These are phyloP conservation scores for Catalaphyllia jardinei DNA, from an alignment of 64 coral and sea anemone species.

Conservation along the genomic window DNA sequence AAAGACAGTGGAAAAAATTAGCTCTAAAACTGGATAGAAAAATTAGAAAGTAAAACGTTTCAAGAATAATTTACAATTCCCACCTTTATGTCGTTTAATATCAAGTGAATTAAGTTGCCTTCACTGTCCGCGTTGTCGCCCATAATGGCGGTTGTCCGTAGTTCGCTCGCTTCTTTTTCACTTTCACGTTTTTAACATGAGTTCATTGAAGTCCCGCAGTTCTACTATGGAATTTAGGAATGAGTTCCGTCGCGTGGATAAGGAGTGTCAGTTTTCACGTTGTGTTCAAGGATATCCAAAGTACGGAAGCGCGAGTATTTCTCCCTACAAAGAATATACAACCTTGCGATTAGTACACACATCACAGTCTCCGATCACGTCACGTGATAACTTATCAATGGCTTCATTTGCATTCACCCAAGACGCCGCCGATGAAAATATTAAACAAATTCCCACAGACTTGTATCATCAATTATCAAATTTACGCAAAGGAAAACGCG, in stretches of 20 bases:
- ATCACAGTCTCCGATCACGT: not conserved
- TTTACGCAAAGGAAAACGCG: not conserved
- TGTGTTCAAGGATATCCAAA: conserved; percentile 7
- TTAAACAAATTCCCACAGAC: not conserved
- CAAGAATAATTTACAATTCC: conserved; percentile 16
- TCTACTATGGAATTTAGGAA: not conserved
- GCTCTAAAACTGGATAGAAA: not conserved
- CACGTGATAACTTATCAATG: conserved; percentile 36
- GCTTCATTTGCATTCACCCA: conserved; percentile 20
- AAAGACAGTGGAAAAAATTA: conserved; percentile 12
- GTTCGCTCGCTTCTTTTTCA: not conserved
- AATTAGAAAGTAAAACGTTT: not conserved
- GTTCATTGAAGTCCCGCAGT: conserved; percentile 3
- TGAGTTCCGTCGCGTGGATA: not conserved
- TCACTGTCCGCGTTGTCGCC: conserved; percentile 80
- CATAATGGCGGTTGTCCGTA: conserved; percentile 46
- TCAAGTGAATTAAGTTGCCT: conserved; percentile 91
- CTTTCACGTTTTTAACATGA: conserved; percentile 35
- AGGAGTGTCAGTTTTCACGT: conserved; percentile 19
- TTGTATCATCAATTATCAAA: conserved; percentile 21
- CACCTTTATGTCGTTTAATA: conserved; percentile 95
- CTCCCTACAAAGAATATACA: conserved; percentile 26
- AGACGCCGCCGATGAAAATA: not conserved
- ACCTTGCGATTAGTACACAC: not conserved
- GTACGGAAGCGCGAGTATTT: conserved; percentile 39